Conservation (phyloP, 2,888 invertebrate genomes). For the Sipunculus nudus region DNA sequence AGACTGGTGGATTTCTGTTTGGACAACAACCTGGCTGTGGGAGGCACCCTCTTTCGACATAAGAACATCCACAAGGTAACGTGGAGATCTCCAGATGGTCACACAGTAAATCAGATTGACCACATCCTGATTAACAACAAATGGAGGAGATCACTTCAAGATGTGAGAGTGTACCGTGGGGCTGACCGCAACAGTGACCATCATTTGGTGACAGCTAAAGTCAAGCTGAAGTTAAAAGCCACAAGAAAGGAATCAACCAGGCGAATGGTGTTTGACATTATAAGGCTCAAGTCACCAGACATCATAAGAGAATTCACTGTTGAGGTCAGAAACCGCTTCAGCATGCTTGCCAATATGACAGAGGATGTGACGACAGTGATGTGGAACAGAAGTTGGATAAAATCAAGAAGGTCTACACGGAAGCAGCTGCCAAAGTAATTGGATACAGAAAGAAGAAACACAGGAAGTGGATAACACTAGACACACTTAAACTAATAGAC, state of each 20-base stretch:
- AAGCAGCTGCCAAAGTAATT: too few relatives aligned
- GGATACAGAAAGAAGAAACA: too few relatives aligned
- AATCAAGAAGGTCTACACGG: neutral
- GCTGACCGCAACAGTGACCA: slow-evolving; percentile 3
- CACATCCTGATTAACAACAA: slow-evolving; percentile 10
- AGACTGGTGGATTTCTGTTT: slow-evolving; percentile 25
- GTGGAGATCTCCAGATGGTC: slow-evolving; percentile 30
- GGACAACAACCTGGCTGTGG: slow-evolving; percentile 34
- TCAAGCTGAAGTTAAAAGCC: slow-evolving; percentile 1
- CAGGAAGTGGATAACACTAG: too few relatives aligned
- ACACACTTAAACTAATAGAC: too few relatives aligned
- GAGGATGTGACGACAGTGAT: too few relatives aligned
- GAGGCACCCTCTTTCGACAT: slow-evolving; percentile 34
- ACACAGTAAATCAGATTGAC: slow-evolving; percentile 19
- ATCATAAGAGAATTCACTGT: neutral
- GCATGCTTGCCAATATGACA: neutral
- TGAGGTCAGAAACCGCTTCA: neutral
- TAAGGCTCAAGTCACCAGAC: neutral
- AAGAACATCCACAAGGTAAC: slow-evolving; percentile 33
- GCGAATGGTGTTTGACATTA: neutral
- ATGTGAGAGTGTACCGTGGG: neutral
- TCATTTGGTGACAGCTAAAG: slow-evolving; percentile 6
- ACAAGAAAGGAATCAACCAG: too few relatives aligned
- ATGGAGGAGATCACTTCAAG: slow-evolving; percentile 3
- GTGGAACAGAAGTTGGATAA: too few relatives aligned